Evolutionary conservation across 2,888 invertebrate species (phyloP).

Genomic region (Oeneis ivallda): DNA sequence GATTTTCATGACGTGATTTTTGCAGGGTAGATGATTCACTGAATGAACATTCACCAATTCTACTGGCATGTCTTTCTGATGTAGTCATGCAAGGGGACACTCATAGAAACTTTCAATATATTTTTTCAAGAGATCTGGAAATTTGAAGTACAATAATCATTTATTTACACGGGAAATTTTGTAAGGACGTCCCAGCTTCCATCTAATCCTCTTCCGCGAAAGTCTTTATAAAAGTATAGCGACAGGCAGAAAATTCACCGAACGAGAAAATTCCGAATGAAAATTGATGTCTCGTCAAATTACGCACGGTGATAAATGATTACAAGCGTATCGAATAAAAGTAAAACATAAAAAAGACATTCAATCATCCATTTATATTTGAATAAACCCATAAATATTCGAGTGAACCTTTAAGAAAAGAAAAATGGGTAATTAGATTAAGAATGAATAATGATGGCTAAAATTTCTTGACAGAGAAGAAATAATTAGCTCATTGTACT

Average conservation of each 20-base stretch:
- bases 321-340: constrained; percentile 30
- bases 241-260: constrained; percentile 18
- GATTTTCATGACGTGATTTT: not conserved
- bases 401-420: not conserved
- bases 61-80: no score
- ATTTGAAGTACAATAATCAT: no score
- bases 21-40: no score
- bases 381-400: not conserved
- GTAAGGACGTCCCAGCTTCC: constrained; percentile 2
- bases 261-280: constrained; percentile 34
- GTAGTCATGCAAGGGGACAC: no score
- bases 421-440: constrained; percentile 2
- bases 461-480: not conserved
- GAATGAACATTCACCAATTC: no score
- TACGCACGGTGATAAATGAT: constrained; percentile 35
- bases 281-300: constrained; percentile 36
- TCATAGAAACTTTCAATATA: no score
- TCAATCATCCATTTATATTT: constrained; percentile 18
- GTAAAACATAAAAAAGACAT: constrained; percentile 27
- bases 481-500: not conserved
- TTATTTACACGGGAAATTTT: not conserved
- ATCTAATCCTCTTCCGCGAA: constrained; percentile 13
- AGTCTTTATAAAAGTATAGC: constrained; percentile 25
- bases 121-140: no score
- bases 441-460: not conserved